Base-by-base conservation (phyloP, 2,888 invertebrate genomes). In the Cabera pusaria region DNA sequence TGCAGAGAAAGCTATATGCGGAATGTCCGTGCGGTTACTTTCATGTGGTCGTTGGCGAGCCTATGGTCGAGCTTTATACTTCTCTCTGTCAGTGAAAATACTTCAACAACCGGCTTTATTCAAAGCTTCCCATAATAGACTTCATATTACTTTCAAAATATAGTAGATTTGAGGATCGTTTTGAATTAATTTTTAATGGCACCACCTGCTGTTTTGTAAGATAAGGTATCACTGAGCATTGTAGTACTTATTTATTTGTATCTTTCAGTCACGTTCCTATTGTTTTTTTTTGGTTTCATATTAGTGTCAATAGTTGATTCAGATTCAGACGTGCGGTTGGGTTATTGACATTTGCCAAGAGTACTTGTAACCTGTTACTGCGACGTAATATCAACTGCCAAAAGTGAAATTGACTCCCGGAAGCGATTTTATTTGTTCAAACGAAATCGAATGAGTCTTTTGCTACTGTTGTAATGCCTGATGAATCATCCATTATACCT, bases 1-100 rank as follows among this genome's bases (percentile, higher is more conserved):
- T 22, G 32, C 49, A 64, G 75, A 71, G 79, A 79, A 79, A 78
- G 78, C 75, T 69, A 56, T 59, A 57, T 44, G 58, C 56, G 62
- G 55, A 62, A 59, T 59, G 59, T 53, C 46, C 46, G 59, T 64
- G 72, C 64, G 72, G 72, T 64, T 60, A 64, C 77, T 74, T 77
- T 78, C 73, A 70, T 72, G 65, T 64, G 64, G 70, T n/a, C n/a
- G n/a, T n/a, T n/a, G n/a, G n/a, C 59, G 50, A 34, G 19, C 7
- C 25, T 10, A 19, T 27, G 28, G 23, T n/a, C 29, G 59, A 71
- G 68, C 69, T 73, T 70, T 64, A 59, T 54, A 59, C 59, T 63
- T 55, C 54, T 35, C 49, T 52, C 37, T 35, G 41, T 41, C 49
- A 46, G 45, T 56, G 59, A 60, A 57, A 63, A 60, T n/a, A n/a